A percentile compares a stretch with the other conserved stretches of the same genome.
These are phyloP conservation scores for Drosophila aldrichi DNA, from an alignment of 2,888 invertebrate species.

Conservation along the genomic window DNA sequence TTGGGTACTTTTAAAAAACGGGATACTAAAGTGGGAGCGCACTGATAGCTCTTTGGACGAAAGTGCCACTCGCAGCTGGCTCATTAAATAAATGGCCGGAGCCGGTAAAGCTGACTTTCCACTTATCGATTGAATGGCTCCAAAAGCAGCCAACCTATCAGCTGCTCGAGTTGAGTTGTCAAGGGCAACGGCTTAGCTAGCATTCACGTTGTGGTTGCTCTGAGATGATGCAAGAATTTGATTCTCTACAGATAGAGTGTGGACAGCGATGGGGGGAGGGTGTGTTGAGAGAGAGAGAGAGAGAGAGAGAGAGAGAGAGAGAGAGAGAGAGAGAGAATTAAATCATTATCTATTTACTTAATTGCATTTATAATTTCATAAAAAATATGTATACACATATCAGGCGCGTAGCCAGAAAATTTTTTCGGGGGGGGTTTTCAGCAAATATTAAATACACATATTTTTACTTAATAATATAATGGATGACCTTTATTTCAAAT, in stretches of 20 bases:
- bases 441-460: no score
- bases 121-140: constrained; percentile 20
- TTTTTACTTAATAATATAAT: no score
- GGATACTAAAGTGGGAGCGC: constrained; percentile 20
- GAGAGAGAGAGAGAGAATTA: not conserved
- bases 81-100: constrained; percentile 51
- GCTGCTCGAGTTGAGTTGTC: not conserved
- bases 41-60: constrained; percentile 31
- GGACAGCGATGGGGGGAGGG: no score
- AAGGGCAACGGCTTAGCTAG: not conserved
- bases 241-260: not conserved
- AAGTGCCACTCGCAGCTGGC: constrained; percentile 30
- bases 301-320: not conserved
- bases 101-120: constrained; percentile 6
- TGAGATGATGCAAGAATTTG: no score
- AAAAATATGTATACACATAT: constrained; percentile 21
- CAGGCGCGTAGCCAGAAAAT: no score
- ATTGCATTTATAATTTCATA: constrained; percentile 51
- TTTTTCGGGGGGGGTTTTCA: no score
- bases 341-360: constrained; percentile 44
- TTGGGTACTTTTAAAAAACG: constrained; percentile 72
- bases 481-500: no score
- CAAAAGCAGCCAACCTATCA: constrained; percentile 10
- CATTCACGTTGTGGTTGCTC: not conserved
- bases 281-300: no score